Base-by-base conservation (phyloP, 2,113 vertebrate species). In the Macquaria australasica region DNA sequence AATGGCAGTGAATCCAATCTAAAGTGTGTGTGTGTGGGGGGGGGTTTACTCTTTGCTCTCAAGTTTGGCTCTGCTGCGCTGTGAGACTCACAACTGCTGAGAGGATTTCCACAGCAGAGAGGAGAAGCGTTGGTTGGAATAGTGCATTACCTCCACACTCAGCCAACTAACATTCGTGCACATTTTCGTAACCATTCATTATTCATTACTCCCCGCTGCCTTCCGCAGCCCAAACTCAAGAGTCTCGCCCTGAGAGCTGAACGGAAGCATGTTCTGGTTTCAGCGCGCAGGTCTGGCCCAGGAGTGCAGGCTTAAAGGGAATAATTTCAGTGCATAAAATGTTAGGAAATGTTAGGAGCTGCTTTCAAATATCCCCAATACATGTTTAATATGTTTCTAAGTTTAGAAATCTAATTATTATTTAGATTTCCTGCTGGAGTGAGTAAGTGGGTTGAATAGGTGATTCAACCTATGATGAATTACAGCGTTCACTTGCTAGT, bases 171-270 rank as follows among this genome's bases (percentile, higher is more conserved):
- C 79, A 87, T 81, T 80, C 77, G 79, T 45, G 5, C 55, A 77
- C 84, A 85, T 77, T 91, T 86, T 80, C 80, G 62, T 31, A 84
- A 63, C 59, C 81, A 88, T 90, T 84, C 79, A 88, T 91, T 92
- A 92, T 91, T 90, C 85, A 91, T 88, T 28, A 50, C 82, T 88
- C 77, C 71, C 89, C 2, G 25, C 82, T 88, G 82, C 60, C 78
- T 72, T 76, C 83, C 23, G 18, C 77, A 75, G 85, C 68, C 86
- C 83, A 76, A 89, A 91, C 80, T 83, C 88, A 39, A 37, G 45
- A 77, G 78, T 73, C 84, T 71, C 8, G 48, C 8, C 60, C 53
- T 21, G 21, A 23, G 70, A 64, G 79, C 58, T 70, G 71, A 82
- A 75, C 41, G 51, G 59, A 87, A 89, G 72, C 39, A 37, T 55